These are phyloP conservation scores for Noctua janthina DNA, from an alignment of 2,888 invertebrate genomes.

Conservation along the genomic window DNA sequence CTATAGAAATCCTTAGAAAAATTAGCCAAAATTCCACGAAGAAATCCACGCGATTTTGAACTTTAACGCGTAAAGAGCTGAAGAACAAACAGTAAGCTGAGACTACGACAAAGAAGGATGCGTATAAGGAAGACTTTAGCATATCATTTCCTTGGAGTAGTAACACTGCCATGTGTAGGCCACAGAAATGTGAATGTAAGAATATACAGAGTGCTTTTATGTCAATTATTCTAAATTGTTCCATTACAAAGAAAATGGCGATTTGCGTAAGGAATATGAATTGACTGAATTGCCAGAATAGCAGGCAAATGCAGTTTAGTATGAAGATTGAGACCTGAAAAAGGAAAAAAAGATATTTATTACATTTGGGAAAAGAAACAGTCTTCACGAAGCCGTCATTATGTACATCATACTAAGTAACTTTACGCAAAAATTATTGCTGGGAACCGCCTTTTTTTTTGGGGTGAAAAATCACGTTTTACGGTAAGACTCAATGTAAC, in stretches of 20 bases:
- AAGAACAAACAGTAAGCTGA: conserved; percentile 81
- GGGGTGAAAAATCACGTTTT: too few species aligned
- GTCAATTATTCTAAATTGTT: conserved; percentile 90
- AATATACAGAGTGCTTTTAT: conserved; percentile 80
- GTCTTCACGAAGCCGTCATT: too few species aligned
- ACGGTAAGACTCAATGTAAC: too few species aligned
- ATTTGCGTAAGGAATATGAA: conserved; percentile 95
- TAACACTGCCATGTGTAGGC: conserved; percentile 82
- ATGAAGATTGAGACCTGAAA: conserved; percentile 83
- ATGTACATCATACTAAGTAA: too few species aligned
- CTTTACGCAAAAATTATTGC: too few species aligned
- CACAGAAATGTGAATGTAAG: conserved; percentile 85
- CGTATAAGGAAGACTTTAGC: conserved; percentile 87
- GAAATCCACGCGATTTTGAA: conserved; percentile 77
- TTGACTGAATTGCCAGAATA: conserved; percentile 95
- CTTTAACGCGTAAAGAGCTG: conserved; percentile 79
- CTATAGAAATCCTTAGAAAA: conserved; percentile 74
- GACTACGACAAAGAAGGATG: conserved; percentile 84
- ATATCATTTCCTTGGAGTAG: conserved; percentile 86
- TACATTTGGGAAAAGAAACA: too few species aligned
- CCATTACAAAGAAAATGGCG: conserved; percentile 93
- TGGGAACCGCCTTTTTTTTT: too few species aligned
- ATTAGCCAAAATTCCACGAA: conserved; percentile 78
- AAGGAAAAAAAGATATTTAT: conserved; percentile 9
- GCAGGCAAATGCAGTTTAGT: conserved; percentile 86